These are phyloP conservation scores for Champsocephalus esox DNA, from an alignment of 2,797 vertebrate genomes.

Conservation along the genomic window DNA sequence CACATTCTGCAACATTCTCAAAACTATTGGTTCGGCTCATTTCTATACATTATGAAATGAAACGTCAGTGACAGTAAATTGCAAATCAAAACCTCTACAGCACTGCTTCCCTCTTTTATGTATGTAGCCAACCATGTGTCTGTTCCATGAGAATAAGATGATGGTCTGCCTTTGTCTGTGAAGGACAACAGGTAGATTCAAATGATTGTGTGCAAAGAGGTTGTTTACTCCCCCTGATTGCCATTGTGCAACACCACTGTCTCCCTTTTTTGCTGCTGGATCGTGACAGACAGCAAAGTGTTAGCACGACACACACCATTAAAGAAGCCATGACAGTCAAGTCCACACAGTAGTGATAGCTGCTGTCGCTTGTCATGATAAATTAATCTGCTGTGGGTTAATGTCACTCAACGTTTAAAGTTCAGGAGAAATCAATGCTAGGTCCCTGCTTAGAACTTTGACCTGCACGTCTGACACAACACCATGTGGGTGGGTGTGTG, in stretches of 20 bases:
- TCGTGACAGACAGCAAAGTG: constrained; percentile 50
- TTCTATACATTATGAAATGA: background rate
- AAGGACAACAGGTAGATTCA: constrained; percentile 43
- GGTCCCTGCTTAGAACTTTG: constrained; percentile 55
- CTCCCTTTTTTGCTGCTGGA: constrained; percentile 46
- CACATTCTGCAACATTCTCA: background rate
- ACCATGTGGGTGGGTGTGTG: constrained; percentile 15
- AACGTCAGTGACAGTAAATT: background rate
- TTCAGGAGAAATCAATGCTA: constrained; percentile 61
- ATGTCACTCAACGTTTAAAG: constrained; percentile 68
- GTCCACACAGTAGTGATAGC: constrained; percentile 51
- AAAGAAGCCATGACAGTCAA: constrained; percentile 29
- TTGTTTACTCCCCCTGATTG: constrained; percentile 61
- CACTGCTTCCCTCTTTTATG: constrained; percentile 9
- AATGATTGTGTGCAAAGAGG: constrained; percentile 36
- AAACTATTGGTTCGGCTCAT: background rate
- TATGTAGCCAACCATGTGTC: constrained; percentile 18
- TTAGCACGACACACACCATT: constrained; percentile 31
- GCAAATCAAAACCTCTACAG: background rate
- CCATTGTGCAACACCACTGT: constrained; percentile 58
- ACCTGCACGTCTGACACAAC: constrained; percentile 35
- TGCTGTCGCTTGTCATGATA: constrained; percentile 43
- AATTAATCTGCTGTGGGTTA: constrained; percentile 60
- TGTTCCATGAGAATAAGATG: constrained; percentile 42
- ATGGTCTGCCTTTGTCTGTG: constrained; percentile 39